Conservation (phyloP, 1,140 invertebrate species). For the Archegozetes longisetosus region DNA sequence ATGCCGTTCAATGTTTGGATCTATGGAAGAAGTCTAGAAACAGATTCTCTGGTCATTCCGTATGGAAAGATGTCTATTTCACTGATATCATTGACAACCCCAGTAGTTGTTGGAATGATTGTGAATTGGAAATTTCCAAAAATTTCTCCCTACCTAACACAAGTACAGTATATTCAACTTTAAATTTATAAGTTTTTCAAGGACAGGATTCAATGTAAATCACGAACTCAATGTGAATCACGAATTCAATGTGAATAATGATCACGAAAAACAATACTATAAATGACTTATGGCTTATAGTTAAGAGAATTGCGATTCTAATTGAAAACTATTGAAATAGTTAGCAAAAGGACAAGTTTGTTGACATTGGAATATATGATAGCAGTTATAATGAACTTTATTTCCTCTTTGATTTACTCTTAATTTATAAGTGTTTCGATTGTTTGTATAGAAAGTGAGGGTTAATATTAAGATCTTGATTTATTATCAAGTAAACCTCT, state of each 20-base stretch:
- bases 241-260: background rate
- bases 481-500: background rate
- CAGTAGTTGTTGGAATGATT: slow-evolving; percentile 28
- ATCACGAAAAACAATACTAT: background rate
- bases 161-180: slow-evolving; percentile 15
- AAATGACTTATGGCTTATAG: background rate
- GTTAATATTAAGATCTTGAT: background rate
- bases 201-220: too few species aligned
- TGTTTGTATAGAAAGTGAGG: background rate
- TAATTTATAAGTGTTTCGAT: background rate
- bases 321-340: background rate
- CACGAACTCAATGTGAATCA: background rate
- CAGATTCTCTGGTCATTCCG: slow-evolving; percentile 26
- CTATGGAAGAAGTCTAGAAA: slow-evolving; percentile 27
- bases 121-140: slow-evolving; percentile 26
- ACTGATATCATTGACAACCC: slow-evolving; percentile 25
- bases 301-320: background rate
- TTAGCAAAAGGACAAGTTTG: too few species aligned
- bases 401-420: too few species aligned
- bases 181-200: too few species aligned
- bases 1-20: slow-evolving; percentile 31
- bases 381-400: too few species aligned
- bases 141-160: slow-evolving; percentile 24
- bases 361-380: too few species aligned
- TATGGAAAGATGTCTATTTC: slow-evolving; percentile 28